phyloP scores from a whole-genome alignment of 2,113 vertebrate genomes.

The Rhynchopsitta pachyrhyncha region DNA sequence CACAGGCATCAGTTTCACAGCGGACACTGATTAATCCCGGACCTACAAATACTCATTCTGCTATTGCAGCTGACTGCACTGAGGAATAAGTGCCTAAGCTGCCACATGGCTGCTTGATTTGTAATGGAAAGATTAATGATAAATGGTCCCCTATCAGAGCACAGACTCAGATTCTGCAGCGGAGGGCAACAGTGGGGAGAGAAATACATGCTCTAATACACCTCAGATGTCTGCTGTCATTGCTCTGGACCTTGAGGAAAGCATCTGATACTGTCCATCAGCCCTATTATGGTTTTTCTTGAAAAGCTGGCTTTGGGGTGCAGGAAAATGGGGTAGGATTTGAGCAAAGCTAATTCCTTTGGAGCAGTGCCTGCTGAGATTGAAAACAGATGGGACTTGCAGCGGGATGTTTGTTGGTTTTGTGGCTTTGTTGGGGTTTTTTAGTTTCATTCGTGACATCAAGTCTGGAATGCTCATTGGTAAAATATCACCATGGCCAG shows the following conservation, averaged over 20 bases:
- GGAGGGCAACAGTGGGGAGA: neutral
- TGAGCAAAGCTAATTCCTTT: constrained; percentile 6
- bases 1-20: neutral
- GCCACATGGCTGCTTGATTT: constrained; percentile 1
- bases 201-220: neutral
- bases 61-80: neutral
- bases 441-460: neutral
- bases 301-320: neutral
- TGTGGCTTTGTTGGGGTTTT: neutral
- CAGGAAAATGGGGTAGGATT: neutral
- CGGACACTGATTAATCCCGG: neutral
- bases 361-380: neutral
- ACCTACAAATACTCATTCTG: neutral
- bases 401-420: constrained; percentile 34
- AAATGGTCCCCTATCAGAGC: neutral
- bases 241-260: neutral
- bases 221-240: neutral
- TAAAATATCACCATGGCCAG: neutral
- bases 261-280: constrained; percentile 28
- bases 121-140: constrained; percentile 37
- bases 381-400: constrained; percentile 24
- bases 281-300: neutral
- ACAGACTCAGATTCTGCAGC: neutral
- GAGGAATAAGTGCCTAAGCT: constrained; percentile 6
- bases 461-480: neutral